phyloP scores from a whole-genome alignment of 2,888 invertebrate genomes.

The Carcina quercana region DNA sequence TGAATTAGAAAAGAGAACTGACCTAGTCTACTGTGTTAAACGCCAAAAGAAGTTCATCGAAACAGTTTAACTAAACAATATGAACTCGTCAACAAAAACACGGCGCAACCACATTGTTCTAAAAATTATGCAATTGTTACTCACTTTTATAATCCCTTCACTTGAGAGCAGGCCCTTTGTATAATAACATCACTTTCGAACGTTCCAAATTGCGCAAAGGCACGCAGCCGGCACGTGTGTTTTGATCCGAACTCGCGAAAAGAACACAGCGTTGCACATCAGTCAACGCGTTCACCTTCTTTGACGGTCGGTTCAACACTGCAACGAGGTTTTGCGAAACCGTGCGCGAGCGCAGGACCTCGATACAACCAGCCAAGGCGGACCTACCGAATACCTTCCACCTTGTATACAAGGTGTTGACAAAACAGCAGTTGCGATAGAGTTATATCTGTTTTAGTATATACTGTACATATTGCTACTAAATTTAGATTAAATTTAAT shows the following conservation, averaged over 20 bases:
- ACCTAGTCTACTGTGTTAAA: no score
- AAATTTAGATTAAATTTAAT: no score
- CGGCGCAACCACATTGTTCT: no score
- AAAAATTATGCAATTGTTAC: constrained; percentile 2
- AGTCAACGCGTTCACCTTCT: constrained; percentile 9
- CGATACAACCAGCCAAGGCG: not conserved
- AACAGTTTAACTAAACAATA: no score
- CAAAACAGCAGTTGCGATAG: not conserved
- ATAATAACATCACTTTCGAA: constrained; percentile 11
- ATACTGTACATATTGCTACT: no score
- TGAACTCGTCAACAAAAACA: no score
- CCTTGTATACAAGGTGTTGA: not conserved
- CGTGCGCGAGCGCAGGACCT: constrained; percentile 14
- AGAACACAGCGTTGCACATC: not conserved
- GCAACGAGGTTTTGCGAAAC: constrained; percentile 17
- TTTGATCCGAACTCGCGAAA: not conserved
- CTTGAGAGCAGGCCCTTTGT: constrained; percentile 12
- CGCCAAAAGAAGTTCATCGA: no score
- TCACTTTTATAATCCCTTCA: constrained; percentile 9
- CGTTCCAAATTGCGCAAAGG: constrained; percentile 9
- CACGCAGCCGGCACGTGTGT: not conserved
- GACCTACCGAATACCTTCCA: constrained; percentile 2
- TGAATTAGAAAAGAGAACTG: no score
- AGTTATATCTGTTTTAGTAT: no score
- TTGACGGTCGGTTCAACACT: constrained; percentile 15